Percentiles rank a stretch among this genome's conserved stretches.
Conservation (phyloP, 2,888 invertebrate species). For the Drosophila neotestacea region DNA sequence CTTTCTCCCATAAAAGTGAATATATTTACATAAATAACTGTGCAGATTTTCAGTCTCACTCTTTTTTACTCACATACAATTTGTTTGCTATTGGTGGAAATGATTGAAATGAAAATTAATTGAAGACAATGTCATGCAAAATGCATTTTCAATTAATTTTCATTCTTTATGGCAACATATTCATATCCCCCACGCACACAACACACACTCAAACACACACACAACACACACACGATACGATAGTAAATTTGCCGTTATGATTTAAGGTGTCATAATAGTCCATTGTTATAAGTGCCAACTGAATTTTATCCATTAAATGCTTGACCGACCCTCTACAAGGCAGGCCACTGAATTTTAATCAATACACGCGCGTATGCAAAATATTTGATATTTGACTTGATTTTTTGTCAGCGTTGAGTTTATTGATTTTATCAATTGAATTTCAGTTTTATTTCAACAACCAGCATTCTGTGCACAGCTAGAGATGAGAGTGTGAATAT, state of each 20-base stretch:
- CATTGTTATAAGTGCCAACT: conserved; percentile 65
- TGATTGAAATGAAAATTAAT: conserved; percentile 76
- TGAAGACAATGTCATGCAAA: conserved; percentile 77
- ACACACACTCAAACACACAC: no score
- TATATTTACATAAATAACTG: conserved; percentile 14
- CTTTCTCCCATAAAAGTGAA: background rate
- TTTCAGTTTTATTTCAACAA: conserved; percentile 24
- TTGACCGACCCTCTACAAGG: conserved; percentile 15
- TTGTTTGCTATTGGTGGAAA: conserved; percentile 41
- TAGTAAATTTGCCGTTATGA: conserved; percentile 62
- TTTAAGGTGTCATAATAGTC: conserved; percentile 76
- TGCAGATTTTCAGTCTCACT: background rate
- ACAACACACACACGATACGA: conserved; percentile 4
- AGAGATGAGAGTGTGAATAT: background rate
- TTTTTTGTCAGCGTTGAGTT: conserved; percentile 23
- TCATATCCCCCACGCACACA: conserved; percentile 28
- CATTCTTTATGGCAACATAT: conserved; percentile 61
- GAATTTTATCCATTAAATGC: conserved; percentile 65
- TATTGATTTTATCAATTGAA: conserved; percentile 55
- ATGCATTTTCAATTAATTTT: conserved; percentile 78
- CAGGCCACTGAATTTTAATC: conserved; percentile 49
- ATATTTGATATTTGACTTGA: conserved; percentile 51
- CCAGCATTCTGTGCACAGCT: background rate
- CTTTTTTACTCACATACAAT: conserved; percentile 1
- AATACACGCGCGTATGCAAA: conserved; percentile 30